Evolutionary conservation across 2,888 invertebrate species (phyloP), one percentile per base, ranked within the genome.

Genomic region (Rhodophaea formosa): DNA sequence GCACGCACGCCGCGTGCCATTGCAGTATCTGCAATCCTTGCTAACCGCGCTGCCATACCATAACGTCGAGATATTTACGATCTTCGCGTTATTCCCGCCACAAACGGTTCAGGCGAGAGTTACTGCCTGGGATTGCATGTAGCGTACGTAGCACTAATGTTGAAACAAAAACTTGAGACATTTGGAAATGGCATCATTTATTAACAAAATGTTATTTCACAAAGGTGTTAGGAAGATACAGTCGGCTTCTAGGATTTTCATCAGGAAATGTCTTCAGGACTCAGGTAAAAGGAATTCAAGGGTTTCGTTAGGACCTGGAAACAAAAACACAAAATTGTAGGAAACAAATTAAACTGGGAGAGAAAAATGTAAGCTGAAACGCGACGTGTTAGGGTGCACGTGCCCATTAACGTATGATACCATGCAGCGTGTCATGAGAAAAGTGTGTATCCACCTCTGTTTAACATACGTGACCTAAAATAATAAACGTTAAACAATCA

Each of bases 1-100:
- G 87, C 88, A 86, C 88, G 88, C 87, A 86, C 80, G 67, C 80
- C 76, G 82, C 77, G 79, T 78, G 77, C 81, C 79, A 73, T 72
- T 80, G 82, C 85, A 82, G 75, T 82, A 80, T 82, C 81, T 81
- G 80, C 82, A 82, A 79, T 76, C 81, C 82, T 78, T 75, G 77
- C 78, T 79, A 77, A 80, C 79, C 76, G 77, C 79, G 66, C 66
- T 62, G 67, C 75, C 74, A 69, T 68, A 64, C 62, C 61, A 65
- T 64, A 67, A 69, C 67, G 59, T 60, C 67, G 67, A 51, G 68
- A 84, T 80, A 82, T 84, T 82, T 80, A 80, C 79, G 74, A 75
- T 74, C 72, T 77, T 70, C 71, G 59, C 64, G 67, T 70, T 66
- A 65, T 64, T 61, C 65, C 61, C 63, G 58, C 74, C 66, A 59